Evolutionary conservation across 2,888 invertebrate species (phyloP).

Genomic region (Agonum fuliginosum): DNA sequence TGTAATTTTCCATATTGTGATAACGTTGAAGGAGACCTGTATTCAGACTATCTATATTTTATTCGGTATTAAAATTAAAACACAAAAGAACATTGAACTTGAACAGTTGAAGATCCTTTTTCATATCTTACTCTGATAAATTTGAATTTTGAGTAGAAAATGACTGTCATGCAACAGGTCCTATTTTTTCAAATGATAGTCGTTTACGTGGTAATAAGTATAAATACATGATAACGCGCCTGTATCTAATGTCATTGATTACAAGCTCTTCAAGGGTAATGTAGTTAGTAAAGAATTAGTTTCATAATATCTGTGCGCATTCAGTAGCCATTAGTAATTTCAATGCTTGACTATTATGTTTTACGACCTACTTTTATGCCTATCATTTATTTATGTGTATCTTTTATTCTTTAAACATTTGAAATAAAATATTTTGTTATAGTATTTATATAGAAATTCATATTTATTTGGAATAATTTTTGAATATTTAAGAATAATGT

Average conservation of each 20-base stretch:
- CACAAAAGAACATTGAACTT: no score
- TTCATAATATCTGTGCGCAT: constrained; percentile 7
- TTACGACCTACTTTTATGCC: constrained; percentile 7
- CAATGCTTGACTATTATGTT: constrained; percentile 13
- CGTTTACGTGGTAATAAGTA: constrained; percentile 28
- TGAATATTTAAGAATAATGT: no score
- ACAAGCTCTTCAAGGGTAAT: constrained; percentile 23
- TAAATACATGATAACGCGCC: constrained; percentile 29
- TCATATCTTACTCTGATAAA: no score
- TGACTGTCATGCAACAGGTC: constrained; percentile 23
- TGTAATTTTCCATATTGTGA: no score
- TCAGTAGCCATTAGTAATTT: constrained; percentile 15
- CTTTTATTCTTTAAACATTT: neutral
- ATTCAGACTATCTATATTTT: no score
- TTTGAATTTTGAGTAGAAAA: neutral
- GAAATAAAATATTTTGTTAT: no score
- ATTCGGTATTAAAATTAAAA: no score
- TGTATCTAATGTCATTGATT: constrained; percentile 37
- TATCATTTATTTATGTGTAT: neutral
- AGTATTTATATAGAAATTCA: no score
- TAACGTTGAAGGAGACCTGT: no score
- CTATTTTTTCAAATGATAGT: constrained; percentile 20
- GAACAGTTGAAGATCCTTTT: no score
- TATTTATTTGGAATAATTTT: no score
- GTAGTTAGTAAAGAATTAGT: constrained; percentile 15